phyloP scores from a whole-genome alignment of 1,140 invertebrate genomes.

The Drosophila rufa region DNA sequence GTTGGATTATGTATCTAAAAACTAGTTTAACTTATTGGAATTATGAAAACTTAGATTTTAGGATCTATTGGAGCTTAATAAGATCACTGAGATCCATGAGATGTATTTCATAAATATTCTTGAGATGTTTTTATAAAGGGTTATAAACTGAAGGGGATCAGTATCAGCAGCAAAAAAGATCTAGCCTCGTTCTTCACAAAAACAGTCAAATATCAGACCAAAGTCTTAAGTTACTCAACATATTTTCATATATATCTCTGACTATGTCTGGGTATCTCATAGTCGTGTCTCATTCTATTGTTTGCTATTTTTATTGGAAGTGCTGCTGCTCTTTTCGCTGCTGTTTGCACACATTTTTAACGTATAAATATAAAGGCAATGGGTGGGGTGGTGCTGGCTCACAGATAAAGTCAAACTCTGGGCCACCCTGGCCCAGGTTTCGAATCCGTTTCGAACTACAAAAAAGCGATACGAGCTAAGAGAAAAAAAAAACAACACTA shows the following conservation, averaged over 20 bases:
- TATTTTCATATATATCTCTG: background rate
- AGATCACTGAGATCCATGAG: too few species aligned
- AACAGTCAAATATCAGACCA: too few species aligned
- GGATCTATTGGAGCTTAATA: too few species aligned
- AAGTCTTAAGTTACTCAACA: background rate
- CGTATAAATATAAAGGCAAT: conserved; percentile 73
- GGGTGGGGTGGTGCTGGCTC: conserved; percentile 17
- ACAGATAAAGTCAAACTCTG: conserved; percentile 25
- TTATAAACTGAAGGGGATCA: too few species aligned
- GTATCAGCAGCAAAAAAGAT: too few species aligned
- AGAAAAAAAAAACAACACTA: background rate
- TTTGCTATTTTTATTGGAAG: conserved; percentile 36
- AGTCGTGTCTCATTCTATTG: conserved; percentile 7
- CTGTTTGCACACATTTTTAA: conserved; percentile 80
- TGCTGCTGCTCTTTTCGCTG: conserved; percentile 50
- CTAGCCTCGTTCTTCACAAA: too few species aligned
- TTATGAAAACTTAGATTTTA: too few species aligned
- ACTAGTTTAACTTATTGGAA: too few species aligned
- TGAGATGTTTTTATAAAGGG: too few species aligned
- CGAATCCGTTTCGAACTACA: conserved; percentile 26
- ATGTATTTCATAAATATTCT: too few species aligned
- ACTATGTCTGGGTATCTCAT: background rate
- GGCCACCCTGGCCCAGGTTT: conserved; percentile 47
- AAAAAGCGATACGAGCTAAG: conserved; percentile 26
- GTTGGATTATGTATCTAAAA: too few species aligned